A percentile compares a stretch with the other conserved stretches of the same genome.
phyloP scores from a whole-genome alignment of 2,113 vertebrate species.

The Chaetodon trifascialis region DNA sequence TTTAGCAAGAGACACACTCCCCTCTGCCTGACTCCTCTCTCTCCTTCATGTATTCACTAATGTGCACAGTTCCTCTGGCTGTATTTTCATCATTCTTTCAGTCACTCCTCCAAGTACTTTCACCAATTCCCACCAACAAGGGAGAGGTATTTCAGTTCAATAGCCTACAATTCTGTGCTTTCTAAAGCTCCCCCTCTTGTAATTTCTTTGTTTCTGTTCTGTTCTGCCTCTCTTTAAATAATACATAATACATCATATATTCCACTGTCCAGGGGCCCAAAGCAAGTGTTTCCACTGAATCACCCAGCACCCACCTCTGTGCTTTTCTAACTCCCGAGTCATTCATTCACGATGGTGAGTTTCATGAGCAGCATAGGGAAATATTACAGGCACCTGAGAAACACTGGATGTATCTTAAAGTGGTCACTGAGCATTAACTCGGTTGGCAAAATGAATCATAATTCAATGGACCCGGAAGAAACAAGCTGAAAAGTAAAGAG shows the following conservation, averaged over 20 bases:
- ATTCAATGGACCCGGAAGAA: not conserved
- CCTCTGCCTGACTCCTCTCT: not conserved
- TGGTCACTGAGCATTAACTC: not conserved
- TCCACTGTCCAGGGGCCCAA: not conserved
- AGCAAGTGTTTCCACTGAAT: not conserved
- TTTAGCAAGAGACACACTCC: slow-evolving; percentile 2
- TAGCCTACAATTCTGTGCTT: not conserved
- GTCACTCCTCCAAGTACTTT: not conserved
- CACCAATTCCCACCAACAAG: slow-evolving; percentile 9
- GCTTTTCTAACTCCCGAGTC: not conserved
- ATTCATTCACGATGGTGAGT: slow-evolving; percentile 6
- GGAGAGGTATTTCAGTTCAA: slow-evolving; percentile 16
- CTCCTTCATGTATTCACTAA: slow-evolving; percentile 7
- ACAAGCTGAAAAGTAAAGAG: not conserved
- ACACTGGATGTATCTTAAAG: slow-evolving; percentile 1
- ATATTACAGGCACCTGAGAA: not conserved
- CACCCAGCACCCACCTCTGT: not conserved
- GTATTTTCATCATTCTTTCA: slow-evolving; percentile 23
- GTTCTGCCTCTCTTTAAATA: not conserved
- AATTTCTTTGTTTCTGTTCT: not conserved
- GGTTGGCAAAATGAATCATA: slow-evolving; percentile 9
- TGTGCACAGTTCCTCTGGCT: not conserved
- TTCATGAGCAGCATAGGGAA: not conserved
- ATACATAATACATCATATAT: not conserved
- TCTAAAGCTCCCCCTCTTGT: not conserved